Conservation (phyloP, 2,888 invertebrate genomes). For the Cephus spinipes region DNA sequence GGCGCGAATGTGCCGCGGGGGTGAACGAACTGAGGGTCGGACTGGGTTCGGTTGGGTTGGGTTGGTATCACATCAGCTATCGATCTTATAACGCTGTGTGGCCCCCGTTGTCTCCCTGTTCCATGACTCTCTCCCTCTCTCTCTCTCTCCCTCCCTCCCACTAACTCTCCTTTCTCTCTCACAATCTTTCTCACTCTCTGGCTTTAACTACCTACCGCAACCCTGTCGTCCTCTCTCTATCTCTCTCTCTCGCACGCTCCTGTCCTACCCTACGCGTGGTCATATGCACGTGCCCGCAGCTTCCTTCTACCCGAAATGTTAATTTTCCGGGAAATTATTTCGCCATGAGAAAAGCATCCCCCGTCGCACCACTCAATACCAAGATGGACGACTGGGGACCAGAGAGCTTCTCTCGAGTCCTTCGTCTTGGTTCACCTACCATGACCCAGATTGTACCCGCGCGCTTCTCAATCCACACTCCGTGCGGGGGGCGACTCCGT, state of each 20-base stretch:
- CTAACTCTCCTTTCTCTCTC: not conserved
- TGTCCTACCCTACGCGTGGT: conserved; percentile 27
- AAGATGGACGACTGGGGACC: not conserved
- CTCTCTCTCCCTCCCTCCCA: conserved; percentile 27
- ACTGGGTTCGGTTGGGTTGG: conserved; percentile 56
- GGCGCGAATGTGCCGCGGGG: conserved; percentile 66
- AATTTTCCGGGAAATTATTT: conserved; percentile 59
- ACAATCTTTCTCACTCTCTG: conserved; percentile 16
- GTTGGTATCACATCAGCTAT: conserved; percentile 67
- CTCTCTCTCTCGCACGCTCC: conserved; percentile 13
- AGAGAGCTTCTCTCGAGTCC: not conserved
- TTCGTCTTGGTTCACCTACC: not conserved
- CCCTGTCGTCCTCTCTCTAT: conserved; percentile 12
- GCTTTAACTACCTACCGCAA: conserved; percentile 26
- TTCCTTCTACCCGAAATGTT: conserved; percentile 39
- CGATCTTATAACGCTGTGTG: conserved; percentile 65
- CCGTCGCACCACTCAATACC: not conserved
- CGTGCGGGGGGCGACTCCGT: not conserved
- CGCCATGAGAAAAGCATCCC: conserved; percentile 39
- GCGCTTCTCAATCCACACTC: not conserved
- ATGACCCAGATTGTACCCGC: not conserved
- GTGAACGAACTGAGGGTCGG: conserved; percentile 65
- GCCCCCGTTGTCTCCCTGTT: conserved; percentile 49
- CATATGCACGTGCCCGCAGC: conserved; percentile 29
- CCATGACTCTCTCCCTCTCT: conserved; percentile 36